Evolutionary conservation across 2,888 invertebrate species (phyloP), one percentile per base, ranked within the genome.

Genomic region (Folsomia candida): DNA sequence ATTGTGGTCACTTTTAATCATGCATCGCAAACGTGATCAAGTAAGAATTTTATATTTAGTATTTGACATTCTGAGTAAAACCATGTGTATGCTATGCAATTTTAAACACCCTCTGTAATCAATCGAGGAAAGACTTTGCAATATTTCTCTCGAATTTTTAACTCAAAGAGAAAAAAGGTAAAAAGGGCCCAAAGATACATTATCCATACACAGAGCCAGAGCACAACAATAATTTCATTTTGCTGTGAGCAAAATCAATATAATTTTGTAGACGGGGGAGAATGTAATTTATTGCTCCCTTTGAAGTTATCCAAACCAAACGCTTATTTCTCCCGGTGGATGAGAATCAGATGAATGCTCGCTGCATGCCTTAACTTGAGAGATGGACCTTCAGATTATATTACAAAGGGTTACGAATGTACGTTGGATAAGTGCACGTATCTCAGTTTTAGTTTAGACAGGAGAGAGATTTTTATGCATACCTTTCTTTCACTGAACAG

Each of bases 281-380:
- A 76, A 76, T 74, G 78, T 76, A 78, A 78, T 78, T 78, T 78
- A 78, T 78, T 78, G 76, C 78, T 75, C 70, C 71, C 76, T 78
- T 74, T 76, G 76, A 76, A 78, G 76, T 76, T 78, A 78, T 75
- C 78, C 76, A 74, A 37, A 37, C 37, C 37, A 37, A 76, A 76
- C 76, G 71, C 77, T 75, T 75, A 77, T 77, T 77, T 77, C 73
- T 77, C 71, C 74, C 68, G 68, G 62, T 71, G 63, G 71, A 74
- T 71, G 54, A 54, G n/a, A 54, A 54, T 54, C 54, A 54, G 54
- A 54, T 54, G 37, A 37, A 37, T 37, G 37, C 14, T 37, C 6
- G 37, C 14, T 37, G 37, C 37, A 4, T 37, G 4, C 37, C 37
- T 37, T 37, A 37, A 37, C 37, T 37, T 37, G 37, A 37, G 37